Percentiles rank a stretch among this genome's conserved stretches.
Conservation (phyloP, 2,113 vertebrate species). For the Petromus typicus region DNA sequence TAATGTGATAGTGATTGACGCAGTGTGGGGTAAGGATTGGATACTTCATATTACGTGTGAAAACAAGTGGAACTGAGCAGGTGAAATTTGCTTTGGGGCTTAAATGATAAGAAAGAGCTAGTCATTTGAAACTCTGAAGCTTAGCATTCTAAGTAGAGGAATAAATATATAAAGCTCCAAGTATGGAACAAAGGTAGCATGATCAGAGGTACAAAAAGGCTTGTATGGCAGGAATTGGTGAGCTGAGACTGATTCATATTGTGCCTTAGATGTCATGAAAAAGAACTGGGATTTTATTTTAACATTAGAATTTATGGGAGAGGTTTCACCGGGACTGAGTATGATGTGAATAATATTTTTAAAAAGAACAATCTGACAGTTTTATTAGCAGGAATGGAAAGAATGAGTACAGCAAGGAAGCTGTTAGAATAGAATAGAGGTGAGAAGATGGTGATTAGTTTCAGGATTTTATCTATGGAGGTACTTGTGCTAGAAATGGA, state of each 20-base stretch:
- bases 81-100: constrained; percentile 4
- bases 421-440: neutral
- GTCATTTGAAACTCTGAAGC: neutral
- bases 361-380: neutral
- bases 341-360: constrained; percentile 20
- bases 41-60: neutral
- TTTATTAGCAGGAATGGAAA: neutral
- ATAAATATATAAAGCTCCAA: constrained; percentile 3
- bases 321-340: neutral
- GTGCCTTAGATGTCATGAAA: neutral
- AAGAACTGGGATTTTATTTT: constrained; percentile 46
- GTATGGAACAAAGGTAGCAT: constrained; percentile 4
- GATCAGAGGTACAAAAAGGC: constrained; percentile 8
- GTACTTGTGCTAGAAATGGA: neutral
- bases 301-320: neutral
- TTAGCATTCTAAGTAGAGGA: neutral
- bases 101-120: neutral
- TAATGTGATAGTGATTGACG: neutral
- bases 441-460: constrained; percentile 1
- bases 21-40: neutral
- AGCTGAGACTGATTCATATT: neutral
- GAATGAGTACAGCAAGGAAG: neutral
- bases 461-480: neutral
- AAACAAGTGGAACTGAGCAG: constrained; percentile 2
- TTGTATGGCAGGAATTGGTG: neutral